Percentiles rank a stretch among this genome's conserved stretches.
These are phyloP conservation scores for Xylota segnis DNA, from an alignment of 2,888 invertebrate species.

Conservation along the genomic window DNA sequence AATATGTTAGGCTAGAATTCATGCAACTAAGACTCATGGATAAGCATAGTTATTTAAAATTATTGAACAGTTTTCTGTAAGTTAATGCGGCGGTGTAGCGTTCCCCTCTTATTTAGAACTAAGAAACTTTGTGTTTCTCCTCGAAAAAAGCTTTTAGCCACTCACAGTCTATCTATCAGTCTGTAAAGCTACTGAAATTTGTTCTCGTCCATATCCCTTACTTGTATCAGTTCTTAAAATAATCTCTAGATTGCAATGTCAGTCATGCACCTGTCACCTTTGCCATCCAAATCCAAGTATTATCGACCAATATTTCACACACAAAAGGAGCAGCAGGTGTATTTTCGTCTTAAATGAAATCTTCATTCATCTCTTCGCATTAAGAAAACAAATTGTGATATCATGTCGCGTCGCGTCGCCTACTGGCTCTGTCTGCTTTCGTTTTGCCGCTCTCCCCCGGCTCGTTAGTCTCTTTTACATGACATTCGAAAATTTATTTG, in stretches of 20 bases:
- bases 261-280: slow-evolving; percentile 5
- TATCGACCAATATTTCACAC: not conserved
- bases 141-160: too few relatives aligned
- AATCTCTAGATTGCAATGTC: not conserved
- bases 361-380: slow-evolving; percentile 53
- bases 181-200: too few relatives aligned
- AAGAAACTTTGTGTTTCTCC: too few relatives aligned
- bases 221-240: not conserved
- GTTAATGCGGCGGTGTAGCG: too few relatives aligned
- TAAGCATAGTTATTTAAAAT: too few relatives aligned
- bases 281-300: not conserved
- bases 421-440: slow-evolving; percentile 30
- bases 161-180: too few relatives aligned
- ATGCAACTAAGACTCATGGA: too few relatives aligned
- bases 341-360: slow-evolving; percentile 21
- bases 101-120: too few relatives aligned
- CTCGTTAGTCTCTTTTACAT: slow-evolving; percentile 11
- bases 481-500: slow-evolving; percentile 63
- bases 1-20: too few relatives aligned
- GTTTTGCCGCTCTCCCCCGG: not conserved
- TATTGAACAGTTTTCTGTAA: too few relatives aligned
- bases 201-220: too few relatives aligned
- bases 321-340: slow-evolving; percentile 32
- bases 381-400: slow-evolving; percentile 58
- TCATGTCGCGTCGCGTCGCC: slow-evolving; percentile 25